These are phyloP conservation scores for Percopsis omiscomaycus DNA, from an alignment of 2,797 vertebrate species.

Conservation along the genomic window DNA sequence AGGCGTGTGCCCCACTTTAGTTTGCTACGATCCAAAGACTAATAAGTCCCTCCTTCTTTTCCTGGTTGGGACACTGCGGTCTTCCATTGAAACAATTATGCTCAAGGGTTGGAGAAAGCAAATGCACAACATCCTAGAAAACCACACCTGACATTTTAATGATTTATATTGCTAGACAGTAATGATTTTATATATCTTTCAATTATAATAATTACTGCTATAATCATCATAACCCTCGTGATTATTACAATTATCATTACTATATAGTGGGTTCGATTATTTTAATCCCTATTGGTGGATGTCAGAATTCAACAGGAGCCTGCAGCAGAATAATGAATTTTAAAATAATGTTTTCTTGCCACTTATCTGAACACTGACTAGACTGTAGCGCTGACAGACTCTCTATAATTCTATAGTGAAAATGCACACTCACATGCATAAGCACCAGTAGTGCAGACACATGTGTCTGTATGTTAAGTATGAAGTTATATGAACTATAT, in stretches of 20 bases:
- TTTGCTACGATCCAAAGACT: constrained; percentile 62
- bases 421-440: background rate
- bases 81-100: constrained; percentile 9
- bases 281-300: constrained; percentile 15
- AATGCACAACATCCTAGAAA: constrained; percentile 43
- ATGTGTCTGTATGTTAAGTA: background rate
- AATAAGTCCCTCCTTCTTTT: constrained; percentile 28
- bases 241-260: constrained; percentile 13
- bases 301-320: constrained; percentile 43
- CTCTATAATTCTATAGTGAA: constrained; percentile 8
- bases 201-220: constrained; percentile 49
- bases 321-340: constrained; percentile 37
- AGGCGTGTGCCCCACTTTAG: constrained; percentile 50
- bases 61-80: constrained; percentile 36
- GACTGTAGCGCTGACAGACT: constrained; percentile 4
- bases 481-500: background rate
- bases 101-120: constrained; percentile 11
- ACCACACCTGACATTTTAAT: constrained; percentile 29
- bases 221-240: constrained; percentile 41
- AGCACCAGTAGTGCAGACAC: background rate
- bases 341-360: constrained; percentile 54
- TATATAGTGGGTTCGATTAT: background rate
- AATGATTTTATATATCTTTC: constrained; percentile 58
- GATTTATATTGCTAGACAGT: constrained; percentile 46
- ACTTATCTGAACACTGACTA: constrained; percentile 32